These are phyloP conservation scores for Athene noctua DNA, from an alignment of 2,113 vertebrate species.

Conservation along the genomic window DNA sequence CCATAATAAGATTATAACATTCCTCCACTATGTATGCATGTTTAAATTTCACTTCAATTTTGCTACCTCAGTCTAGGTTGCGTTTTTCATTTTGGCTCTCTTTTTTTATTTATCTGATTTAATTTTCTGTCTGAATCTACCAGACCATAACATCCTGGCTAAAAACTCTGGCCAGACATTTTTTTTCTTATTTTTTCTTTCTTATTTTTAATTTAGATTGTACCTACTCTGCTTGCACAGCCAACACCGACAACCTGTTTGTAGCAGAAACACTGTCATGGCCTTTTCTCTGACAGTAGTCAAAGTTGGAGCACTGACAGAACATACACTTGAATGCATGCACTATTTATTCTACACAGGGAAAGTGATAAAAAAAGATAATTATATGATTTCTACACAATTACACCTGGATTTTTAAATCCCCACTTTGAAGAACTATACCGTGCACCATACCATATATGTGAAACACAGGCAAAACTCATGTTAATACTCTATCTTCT, in stretches of 20 bases:
- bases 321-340: not conserved
- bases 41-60: conserved; percentile 10
- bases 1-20: not conserved
- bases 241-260: not conserved
- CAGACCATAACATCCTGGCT: not conserved
- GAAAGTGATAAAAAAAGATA: not conserved
- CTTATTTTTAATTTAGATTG: not conserved
- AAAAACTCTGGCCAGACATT: not conserved
- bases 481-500: not conserved
- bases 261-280: not conserved
- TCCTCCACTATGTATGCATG: not conserved
- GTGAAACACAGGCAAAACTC: not conserved
- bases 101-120: not conserved
- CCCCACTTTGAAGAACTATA: not conserved
- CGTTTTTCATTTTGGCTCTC: not conserved
- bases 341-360: not conserved
- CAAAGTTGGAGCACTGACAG: not conserved
- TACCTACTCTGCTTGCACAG: not conserved
- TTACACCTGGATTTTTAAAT: not conserved
- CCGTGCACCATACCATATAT: not conserved
- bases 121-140: not conserved
- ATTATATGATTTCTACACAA: not conserved
- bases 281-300: not conserved
- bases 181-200: not conserved
- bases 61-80: not conserved